Base-by-base conservation (phyloP, 2,888 invertebrate species). In the Pheosia gnoma region DNA sequence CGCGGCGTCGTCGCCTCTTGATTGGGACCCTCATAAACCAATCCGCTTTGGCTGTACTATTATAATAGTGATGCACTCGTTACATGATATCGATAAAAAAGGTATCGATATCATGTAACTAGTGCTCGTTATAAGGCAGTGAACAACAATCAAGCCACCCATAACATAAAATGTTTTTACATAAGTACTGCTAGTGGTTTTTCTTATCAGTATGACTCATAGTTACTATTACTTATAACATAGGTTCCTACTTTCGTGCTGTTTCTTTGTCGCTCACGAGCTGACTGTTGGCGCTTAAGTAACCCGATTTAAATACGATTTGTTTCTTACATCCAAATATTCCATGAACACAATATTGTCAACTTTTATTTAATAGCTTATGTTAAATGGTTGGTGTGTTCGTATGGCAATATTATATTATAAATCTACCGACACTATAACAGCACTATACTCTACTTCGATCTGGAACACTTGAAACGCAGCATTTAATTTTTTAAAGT, bases 21-120 rank as follows among this genome's bases (percentile, higher is more conserved):
- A 93, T 93, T 92, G 93, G 89, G 83, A 82, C 80, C 68, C 83
- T 88, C 86, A 87, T 93, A 93, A 93, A 93, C 86, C 88, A 86
- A 91, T 91, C 85, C 80, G 76, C 85, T 71, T 74, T 77, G 78
- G 78, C 79, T 77, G 77, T 72, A 63, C 69, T 39, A 55, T 7
- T 11, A 11, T 13, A 4, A 55, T 55, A 39, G 55, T 55, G 55
- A 13, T 55, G 55, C 55, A 55, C 39, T 37, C 13, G n/a, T 55
- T 39, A 39, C 11, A 59, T 13, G 25, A 47, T 71, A 63, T 74
- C 74, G 75, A 74, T 67, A 67, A 39, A 39, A 58, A 43, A 55
- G 0, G 25, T 25, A 2, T 25, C 25, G 25, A 25, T 25, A 25
- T 25, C 25, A 25, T 25, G 25, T 25, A 25, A 25, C 25, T 25